Base-by-base conservation (phyloP, 2,888 invertebrate species). In the Apoda limacodes region DNA sequence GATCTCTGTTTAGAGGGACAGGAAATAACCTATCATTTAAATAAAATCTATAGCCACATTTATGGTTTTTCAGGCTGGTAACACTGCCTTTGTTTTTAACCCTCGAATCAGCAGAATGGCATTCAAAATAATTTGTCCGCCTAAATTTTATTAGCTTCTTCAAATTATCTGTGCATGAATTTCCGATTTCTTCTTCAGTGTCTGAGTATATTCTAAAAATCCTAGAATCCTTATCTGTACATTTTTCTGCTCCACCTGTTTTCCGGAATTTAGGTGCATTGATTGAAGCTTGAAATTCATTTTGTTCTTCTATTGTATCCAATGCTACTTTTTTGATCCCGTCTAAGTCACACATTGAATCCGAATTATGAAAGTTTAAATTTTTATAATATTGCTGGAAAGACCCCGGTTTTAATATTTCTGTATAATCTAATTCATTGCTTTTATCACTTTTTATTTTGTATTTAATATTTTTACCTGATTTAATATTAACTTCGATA, bases 21-120 rank as follows among this genome's bases (percentile, higher is more conserved):
- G 85, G 84, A 39, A 85, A 82, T 7, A 85, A 51, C 28, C 85
- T 58, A 4, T 85, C 82, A 37, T 86, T 85, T 9, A 86, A 52
- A 45, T 76, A 66, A 39, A 82, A 85, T 28, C 83, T 74, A 38
- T 85, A 83, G 1, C 81, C 55, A 30, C 85, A 85, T 42, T 67
- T 69, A 39, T 84, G 83, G 7, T 71, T 50, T 2, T 47, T 52
- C 5, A 67, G 37, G 26, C 43, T 56, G 1, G 54, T 60, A 2
- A 40, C 59, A 13, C 55, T 65, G 0, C 48, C 50, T 28, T 48
- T 60, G 3, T 32, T 48, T 11, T 56, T 55, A 0, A 71, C 44
- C 32, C 70, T 61, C 6, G 64, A 64, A 49, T 55, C 67, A 2
- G 75, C 72, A 1, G 84, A 83, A 46, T 85, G 85, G n/a, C 84